Evolutionary conservation across 2,113 vertebrate species (phyloP).

Genomic region (Leptobrachium leishanense): DNA sequence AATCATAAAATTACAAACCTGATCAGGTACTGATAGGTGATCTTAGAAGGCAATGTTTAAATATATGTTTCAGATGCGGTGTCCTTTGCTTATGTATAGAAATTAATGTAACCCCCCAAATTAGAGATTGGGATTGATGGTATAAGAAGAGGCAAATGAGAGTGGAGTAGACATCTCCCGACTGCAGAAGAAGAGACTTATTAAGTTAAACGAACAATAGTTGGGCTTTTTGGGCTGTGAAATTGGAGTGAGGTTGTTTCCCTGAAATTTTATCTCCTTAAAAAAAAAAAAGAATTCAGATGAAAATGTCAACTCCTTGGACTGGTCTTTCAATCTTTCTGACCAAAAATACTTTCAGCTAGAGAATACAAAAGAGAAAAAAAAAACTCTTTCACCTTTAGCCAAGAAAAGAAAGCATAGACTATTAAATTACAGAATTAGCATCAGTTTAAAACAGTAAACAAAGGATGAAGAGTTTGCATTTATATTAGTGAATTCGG

Average conservation of each 20-base stretch:
- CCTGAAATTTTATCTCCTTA: slow-evolving; percentile 68
- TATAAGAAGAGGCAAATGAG: slow-evolving; percentile 54
- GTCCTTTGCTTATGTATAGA: slow-evolving; percentile 48
- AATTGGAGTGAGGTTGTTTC: slow-evolving; percentile 66
- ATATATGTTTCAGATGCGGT: neutral
- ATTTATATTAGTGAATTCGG: slow-evolving; percentile 55
- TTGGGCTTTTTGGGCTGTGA: slow-evolving; percentile 61
- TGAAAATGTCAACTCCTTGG: slow-evolving; percentile 73
- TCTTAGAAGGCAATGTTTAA: neutral
- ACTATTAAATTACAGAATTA: slow-evolving; percentile 88
- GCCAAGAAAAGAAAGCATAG: slow-evolving; percentile 52
- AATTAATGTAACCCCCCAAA: slow-evolving; percentile 59
- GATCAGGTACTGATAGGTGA: slow-evolving; percentile 45
- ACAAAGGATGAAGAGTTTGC: slow-evolving; percentile 58
- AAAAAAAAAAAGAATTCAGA: slow-evolving; percentile 71
- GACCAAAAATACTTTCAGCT: slow-evolving; percentile 66
- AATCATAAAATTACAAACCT: slow-evolving; percentile 65
- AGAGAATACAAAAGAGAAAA: slow-evolving; percentile 60
- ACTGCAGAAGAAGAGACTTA: slow-evolving; percentile 51
- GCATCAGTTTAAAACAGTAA: slow-evolving; percentile 72
- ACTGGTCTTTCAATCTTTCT: slow-evolving; percentile 62
- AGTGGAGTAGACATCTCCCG: slow-evolving; percentile 66
- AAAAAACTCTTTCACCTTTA: slow-evolving; percentile 65
- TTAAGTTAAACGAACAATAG: slow-evolving; percentile 72
- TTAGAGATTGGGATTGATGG: slow-evolving; percentile 58